A percentile compares a stretch with the other conserved stretches of the same genome.
These are phyloP conservation scores for Rhyacophila evoluta DNA, from an alignment of 2,888 invertebrate species.

Conservation along the genomic window DNA sequence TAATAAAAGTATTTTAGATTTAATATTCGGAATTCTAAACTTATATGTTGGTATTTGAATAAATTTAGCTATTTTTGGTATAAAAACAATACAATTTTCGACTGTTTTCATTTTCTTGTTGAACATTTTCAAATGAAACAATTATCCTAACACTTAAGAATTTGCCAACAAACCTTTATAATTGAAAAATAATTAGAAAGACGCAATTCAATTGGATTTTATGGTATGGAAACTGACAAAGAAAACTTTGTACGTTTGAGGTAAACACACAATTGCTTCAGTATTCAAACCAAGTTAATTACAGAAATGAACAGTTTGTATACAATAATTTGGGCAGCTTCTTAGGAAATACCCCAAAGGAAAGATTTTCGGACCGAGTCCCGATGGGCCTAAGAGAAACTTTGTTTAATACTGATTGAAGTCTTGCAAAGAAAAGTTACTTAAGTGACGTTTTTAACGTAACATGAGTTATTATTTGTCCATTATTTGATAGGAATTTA, in stretches of 20 bases:
- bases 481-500: no score
- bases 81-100: no score
- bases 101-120: background rate
- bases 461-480: no score
- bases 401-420: conserved; percentile 2
- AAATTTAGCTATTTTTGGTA: no score
- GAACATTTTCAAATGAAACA: background rate
- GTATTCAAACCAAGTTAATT: conserved; percentile 27
- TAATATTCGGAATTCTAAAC: no score
- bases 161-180: background rate
- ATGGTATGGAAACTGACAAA: background rate
- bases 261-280: conserved; percentile 27
- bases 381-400: background rate
- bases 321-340: conserved; percentile 25
- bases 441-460: no score
- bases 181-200: conserved; percentile 10
- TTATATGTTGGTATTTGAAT: no score
- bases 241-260: conserved; percentile 32
- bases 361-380: conserved; percentile 3
- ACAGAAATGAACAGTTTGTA: conserved; percentile 27
- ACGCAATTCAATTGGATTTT: conserved; percentile 13
- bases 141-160: background rate
- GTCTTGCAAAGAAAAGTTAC: no score
- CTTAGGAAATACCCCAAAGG: background rate
- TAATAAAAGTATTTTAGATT: no score